Evolutionary conservation across 2,113 vertebrate genomes (phyloP), one percentile per base, ranked within the genome.

Genomic region (Dipodomys merriami): DNA sequence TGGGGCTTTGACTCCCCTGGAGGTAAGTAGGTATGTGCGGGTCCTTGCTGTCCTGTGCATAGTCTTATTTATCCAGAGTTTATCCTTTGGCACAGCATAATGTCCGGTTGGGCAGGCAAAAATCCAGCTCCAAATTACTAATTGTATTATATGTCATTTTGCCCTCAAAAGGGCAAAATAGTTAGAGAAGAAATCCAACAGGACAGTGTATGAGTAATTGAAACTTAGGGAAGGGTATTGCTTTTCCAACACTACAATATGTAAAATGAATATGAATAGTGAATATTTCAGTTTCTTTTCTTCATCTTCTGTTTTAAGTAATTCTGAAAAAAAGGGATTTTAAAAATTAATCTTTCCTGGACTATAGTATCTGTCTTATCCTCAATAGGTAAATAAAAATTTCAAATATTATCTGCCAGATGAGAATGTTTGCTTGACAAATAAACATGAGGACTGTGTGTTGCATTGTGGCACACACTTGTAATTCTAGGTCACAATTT

Each of bases 181-280:
- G 92, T 95, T 96, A 95, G 86, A 90, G 84, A 94, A 92, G 95
- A 97, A 96, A 97, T 94, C 92, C 96, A 95, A 95, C 6, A 68
- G 71, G 94, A 95, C 89, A 88, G 88, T 60, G 33, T 95, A 53
- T 96, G 90, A 93, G 91, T 96, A 97, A 96, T 86, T 95, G 96
- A 96, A 96, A 97, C 85, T 79, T 94, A 97, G 92, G 94, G 94
- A 39, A 90, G 93, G 82, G 91, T 74, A 79, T 95, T 91, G 49
- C 60, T 91, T 88, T 94, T 57, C 53, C 53, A 15, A 57, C 16
- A 57, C 53, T 57, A 16, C 15, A 57, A 13, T 57, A 81, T 91
- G 64, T 78, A 93, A 91, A 80, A 84, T 83, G 65, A 83, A 73
- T 96, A 64, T 95, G 96, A 96, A 60, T 92, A 68, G 88, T 86